These are phyloP conservation scores for Bombus superbus DNA, from an alignment of 1,140 invertebrate species.

Conservation along the genomic window DNA sequence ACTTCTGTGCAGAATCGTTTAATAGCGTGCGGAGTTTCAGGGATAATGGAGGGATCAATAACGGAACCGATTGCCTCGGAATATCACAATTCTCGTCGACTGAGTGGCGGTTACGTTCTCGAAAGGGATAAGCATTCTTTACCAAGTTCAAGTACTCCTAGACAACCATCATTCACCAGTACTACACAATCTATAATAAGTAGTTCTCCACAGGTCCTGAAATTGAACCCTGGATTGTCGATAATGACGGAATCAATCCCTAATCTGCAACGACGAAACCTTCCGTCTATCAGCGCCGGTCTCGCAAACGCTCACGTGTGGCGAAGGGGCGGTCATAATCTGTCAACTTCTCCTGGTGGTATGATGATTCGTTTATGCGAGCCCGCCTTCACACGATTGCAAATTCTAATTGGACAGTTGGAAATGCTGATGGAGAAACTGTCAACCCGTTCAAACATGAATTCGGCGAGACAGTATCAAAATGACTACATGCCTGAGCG, in stretches of 20 bases:
- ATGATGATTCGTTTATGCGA: conserved; percentile 79
- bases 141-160: conserved; percentile 27
- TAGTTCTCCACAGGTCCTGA: conserved; percentile 62
- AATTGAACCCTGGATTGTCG: conserved; percentile 77
- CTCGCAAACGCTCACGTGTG: conserved; percentile 62
- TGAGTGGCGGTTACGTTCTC: conserved; percentile 74
- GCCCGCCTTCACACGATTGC: conserved; percentile 75
- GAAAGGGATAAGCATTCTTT: conserved; percentile 68
- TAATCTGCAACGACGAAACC: conserved; percentile 75
- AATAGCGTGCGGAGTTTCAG: conserved; percentile 87
- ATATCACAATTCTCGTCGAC: conserved; percentile 71
- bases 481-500: conserved; percentile 75
- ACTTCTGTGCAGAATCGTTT: conserved; percentile 90
- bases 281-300: conserved; percentile 60
- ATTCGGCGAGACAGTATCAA: conserved; percentile 67
- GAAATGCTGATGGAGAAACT: too few relatives aligned
- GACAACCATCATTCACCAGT: too few relatives aligned
- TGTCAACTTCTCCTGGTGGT: conserved; percentile 58
- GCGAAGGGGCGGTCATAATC: conserved; percentile 67
- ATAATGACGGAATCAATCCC: too few relatives aligned
- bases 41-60: conserved; percentile 78
- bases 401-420: too few relatives aligned
- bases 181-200: conserved; percentile 28
- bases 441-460: too few relatives aligned
- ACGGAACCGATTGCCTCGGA: conserved; percentile 74